Percentiles rank a stretch among this genome's conserved stretches.
Conservation (phyloP, 2,888 invertebrate genomes). For the Spialia ferax region DNA sequence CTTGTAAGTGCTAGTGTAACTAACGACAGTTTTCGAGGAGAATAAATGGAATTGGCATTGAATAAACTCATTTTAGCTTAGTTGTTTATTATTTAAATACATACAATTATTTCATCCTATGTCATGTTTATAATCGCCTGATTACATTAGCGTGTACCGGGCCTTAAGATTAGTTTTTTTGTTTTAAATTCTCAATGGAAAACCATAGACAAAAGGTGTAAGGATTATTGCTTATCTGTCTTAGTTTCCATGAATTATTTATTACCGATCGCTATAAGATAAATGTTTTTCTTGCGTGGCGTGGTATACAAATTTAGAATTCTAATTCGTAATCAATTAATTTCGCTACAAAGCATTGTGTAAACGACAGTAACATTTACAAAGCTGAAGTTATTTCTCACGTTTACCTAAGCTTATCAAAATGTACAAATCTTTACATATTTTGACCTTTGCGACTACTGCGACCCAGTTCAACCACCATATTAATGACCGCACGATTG, state of each 20-base stretch:
- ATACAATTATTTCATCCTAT: not conserved
- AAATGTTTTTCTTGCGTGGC: constrained; percentile 37
- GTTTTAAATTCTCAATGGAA: not conserved
- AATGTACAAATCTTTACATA: constrained; percentile 32
- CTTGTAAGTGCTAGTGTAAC: constrained; percentile 8
- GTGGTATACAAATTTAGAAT: constrained; percentile 27
- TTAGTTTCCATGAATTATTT: constrained; percentile 28
- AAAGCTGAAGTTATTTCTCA: constrained; percentile 18
- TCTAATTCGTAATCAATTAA: constrained; percentile 36
- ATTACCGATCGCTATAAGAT: constrained; percentile 22
- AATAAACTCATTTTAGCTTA: not conserved
- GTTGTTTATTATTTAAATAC: constrained; percentile 1
- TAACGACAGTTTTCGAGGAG: not conserved
- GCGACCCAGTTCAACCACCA: constrained; percentile 36
- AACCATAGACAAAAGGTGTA: constrained; percentile 17
- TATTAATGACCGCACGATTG: constrained; percentile 44
- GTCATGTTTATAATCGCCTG: not conserved
- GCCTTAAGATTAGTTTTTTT: not conserved
- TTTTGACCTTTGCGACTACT: constrained; percentile 35
- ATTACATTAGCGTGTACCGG: not conserved
- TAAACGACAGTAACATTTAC: constrained; percentile 26
- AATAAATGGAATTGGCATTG: no score
- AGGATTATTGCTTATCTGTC: not conserved
- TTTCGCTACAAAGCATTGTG: constrained; percentile 26
- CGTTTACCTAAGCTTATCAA: constrained; percentile 28